These are phyloP conservation scores for Apodemus agrarius DNA, from an alignment of 2,797 vertebrate species.

Conservation along the genomic window DNA sequence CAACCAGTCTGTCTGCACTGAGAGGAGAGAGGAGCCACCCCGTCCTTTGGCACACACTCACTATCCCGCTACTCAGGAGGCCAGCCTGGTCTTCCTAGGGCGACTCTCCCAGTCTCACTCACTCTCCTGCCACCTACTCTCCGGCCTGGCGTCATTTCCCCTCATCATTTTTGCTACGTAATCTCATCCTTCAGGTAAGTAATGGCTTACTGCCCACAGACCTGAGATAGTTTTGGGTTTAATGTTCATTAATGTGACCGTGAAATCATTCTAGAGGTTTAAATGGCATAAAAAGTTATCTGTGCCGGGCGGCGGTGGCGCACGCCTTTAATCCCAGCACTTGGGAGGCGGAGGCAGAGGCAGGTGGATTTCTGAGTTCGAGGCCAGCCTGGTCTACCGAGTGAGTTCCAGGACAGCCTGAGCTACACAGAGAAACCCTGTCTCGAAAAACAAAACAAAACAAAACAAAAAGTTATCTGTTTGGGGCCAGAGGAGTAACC, in stretches of 20 bases:
- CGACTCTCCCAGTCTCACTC: not conserved
- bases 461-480: not conserved
- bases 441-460: no score
- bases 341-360: no score
- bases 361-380: no score
- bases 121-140: slow-evolving; percentile 16
- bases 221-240: not conserved
- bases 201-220: not conserved
- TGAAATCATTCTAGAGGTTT: slow-evolving; percentile 9
- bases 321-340: no score
- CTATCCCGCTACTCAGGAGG: not conserved
- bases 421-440: no score
- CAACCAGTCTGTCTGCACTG: not conserved
- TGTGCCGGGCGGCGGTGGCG: no score
- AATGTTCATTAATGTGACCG: not conserved
- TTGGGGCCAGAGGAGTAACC: not conserved
- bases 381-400: no score
- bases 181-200: slow-evolving; percentile 45
- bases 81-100: not conserved
- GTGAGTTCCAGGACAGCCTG: no score
- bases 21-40: not conserved
- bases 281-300: not conserved
- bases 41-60: not conserved
- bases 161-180: slow-evolving; percentile 11
- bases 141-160: not conserved